Evolutionary conservation across 2,888 invertebrate species (phyloP), one percentile per base, ranked within the genome.

Genomic region (Watsonalla cultraria): DNA sequence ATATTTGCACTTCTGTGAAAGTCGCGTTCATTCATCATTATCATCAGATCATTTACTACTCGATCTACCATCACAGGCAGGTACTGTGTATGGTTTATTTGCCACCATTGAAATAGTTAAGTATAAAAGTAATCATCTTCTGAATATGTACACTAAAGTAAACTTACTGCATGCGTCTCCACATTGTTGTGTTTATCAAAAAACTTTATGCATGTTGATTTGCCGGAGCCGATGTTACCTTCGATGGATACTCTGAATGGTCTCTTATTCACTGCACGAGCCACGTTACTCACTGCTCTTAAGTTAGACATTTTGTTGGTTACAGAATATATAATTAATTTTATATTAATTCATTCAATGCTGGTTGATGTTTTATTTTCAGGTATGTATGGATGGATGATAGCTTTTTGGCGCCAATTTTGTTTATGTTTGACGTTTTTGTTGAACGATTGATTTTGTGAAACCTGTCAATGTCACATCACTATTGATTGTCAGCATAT

Each of bases 201-300:
- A 77, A 93, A 92, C 57, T 94, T 92, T 47, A 96, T 84, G 68
- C 96, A 95, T 0, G 95, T 95, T 0, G 96, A 95, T 82, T 96
- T 96, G 7, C 96, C 96, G 61, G 95, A 94, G 11, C 96, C 96
- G 62, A 96, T 95, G 71, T 96, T 96, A 14, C 96, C 96, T 83
- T 96, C 96, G 51, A 96, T 93, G 42, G 94, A 93, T 0, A 96
- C 94, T 49, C 94, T 93, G 70, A 94, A 94, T 5, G 94, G 93
- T 56, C 92, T 77, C 54, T 80, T 86, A 1, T 63, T 62, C 1
- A 69, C 64, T 14, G 61, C 55, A 9, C 84, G 81, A 6, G 78
- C 74, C n/a, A 74, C 72, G 68, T 62, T 83, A 57, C 65, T 57
- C 24, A 86, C 58, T n/a, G 68, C 60, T 60, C 82, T 87, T 33